Conservation (phyloP, 2,797 vertebrate genomes). For the Manis pentadactyla region DNA sequence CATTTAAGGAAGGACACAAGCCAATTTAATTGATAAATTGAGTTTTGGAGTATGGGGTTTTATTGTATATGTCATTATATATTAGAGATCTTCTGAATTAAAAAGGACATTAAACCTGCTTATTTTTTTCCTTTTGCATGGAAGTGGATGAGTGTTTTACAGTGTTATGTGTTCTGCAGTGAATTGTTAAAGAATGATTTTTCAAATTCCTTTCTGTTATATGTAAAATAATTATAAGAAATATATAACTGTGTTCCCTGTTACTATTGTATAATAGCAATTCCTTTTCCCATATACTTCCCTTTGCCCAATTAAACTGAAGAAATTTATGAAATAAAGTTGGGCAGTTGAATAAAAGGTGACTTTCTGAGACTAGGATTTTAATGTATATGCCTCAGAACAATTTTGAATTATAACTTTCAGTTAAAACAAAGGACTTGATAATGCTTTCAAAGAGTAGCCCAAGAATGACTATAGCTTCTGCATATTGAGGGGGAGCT, state of each 20-base stretch:
- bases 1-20: constrained; percentile 1
- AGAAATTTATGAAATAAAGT: constrained; percentile 63
- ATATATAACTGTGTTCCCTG: constrained; percentile 31
- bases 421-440: constrained; percentile 1
- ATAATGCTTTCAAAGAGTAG: constrained; percentile 42
- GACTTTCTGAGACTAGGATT: constrained; percentile 51
- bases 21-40: constrained; percentile 14
- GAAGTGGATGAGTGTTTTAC: constrained; percentile 26
- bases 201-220: constrained; percentile 54
- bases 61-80: constrained; percentile 24
- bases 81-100: constrained; percentile 35
- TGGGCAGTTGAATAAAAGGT: constrained; percentile 59
- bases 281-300: constrained; percentile 41
- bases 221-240: constrained; percentile 36
- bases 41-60: neutral
- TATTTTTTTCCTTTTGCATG: constrained; percentile 13
- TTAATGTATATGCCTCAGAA: neutral
- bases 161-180: neutral
- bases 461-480: neutral
- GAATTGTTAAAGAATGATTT: constrained; percentile 60
- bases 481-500: neutral
- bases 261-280: constrained; percentile 7
- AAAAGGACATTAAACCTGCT: neutral
- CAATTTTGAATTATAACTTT: neutral
- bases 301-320: neutral